Evolutionary conservation across 23 tunicate genomes (phyloP).

Genomic region (Ascidia mentula): DNA sequence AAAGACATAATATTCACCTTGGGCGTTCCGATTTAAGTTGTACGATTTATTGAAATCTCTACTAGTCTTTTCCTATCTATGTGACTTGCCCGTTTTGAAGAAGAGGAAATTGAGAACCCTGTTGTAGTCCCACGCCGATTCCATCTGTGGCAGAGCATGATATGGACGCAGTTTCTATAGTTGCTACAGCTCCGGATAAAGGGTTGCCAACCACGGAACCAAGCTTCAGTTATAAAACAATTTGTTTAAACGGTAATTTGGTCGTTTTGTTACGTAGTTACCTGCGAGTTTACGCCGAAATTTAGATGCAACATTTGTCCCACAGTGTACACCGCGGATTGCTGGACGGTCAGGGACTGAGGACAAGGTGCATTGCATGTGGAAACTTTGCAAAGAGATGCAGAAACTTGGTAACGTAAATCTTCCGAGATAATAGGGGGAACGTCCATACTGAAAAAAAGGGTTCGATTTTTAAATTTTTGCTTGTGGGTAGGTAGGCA

Average conservation of each 20-base stretch:
- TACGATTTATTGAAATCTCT: no score
- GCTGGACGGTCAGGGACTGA: neutral
- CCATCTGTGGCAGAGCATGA: neutral
- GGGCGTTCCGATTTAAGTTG: neutral
- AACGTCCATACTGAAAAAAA: neutral
- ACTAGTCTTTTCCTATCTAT: no score
- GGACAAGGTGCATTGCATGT: constrained; percentile 1
- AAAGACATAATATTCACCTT: no score
- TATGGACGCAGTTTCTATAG: neutral
- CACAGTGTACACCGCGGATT: neutral
- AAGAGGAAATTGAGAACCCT: neutral
- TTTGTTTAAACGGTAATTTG: no score
- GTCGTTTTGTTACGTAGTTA: no score
- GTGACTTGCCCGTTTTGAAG: neutral
- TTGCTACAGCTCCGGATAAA: neutral
- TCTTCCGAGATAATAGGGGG: neutral
- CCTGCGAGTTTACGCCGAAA: neutral
- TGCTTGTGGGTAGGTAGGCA: no score
- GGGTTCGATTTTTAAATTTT: no score
- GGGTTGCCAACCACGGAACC: no score
- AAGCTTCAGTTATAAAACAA: no score
- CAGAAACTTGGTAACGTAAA: neutral
- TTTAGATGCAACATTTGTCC: neutral
- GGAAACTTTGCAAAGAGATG: neutral
- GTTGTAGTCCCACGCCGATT: neutral